These are phyloP conservation scores for Misgurnus mizolepis DNA, from an alignment of 2,113 vertebrate species.

Conservation along the genomic window DNA sequence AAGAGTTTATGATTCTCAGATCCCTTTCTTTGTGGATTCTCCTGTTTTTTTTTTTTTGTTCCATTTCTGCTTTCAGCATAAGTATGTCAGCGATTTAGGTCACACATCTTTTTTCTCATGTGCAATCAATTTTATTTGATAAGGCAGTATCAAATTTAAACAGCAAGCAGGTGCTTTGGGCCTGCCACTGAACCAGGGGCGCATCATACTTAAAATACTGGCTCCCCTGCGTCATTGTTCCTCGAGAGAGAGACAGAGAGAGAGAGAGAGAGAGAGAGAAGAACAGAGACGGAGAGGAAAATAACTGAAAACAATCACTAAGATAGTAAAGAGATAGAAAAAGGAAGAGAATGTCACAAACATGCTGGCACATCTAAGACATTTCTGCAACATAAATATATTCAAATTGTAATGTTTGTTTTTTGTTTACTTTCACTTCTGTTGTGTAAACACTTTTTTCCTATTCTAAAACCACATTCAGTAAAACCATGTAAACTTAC, in stretches of 20 bases:
- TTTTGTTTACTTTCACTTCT: no score
- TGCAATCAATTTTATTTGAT: constrained; percentile 55
- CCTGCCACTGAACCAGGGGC: constrained; percentile 36
- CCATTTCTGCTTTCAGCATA: constrained; percentile 42
- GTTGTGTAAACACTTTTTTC: no score
- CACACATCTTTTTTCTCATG: constrained; percentile 49
- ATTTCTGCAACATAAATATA: no score
- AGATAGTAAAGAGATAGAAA: no score
- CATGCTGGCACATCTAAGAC: no score
- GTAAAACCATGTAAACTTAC: no score
- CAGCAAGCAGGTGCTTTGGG: constrained; percentile 48
- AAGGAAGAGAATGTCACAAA: neutral
- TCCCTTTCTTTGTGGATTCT: constrained; percentile 14
- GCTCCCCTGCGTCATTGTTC: constrained; percentile 50
- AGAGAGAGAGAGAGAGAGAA: constrained; percentile 24
- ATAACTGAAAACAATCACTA: no score
- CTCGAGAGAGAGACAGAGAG: constrained; percentile 47
- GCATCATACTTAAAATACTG: constrained; percentile 54
- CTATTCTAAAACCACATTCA: no score
- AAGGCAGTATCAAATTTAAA: constrained; percentile 57
- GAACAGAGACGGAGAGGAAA: neutral
- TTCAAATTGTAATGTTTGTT: no score
- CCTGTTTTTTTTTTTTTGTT: constrained; percentile 28
- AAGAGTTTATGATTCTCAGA: constrained; percentile 9
- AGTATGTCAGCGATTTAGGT: constrained; percentile 58